Base-by-base conservation (phyloP, 2,797 vertebrate species). In the Etheostoma perlongum region DNA sequence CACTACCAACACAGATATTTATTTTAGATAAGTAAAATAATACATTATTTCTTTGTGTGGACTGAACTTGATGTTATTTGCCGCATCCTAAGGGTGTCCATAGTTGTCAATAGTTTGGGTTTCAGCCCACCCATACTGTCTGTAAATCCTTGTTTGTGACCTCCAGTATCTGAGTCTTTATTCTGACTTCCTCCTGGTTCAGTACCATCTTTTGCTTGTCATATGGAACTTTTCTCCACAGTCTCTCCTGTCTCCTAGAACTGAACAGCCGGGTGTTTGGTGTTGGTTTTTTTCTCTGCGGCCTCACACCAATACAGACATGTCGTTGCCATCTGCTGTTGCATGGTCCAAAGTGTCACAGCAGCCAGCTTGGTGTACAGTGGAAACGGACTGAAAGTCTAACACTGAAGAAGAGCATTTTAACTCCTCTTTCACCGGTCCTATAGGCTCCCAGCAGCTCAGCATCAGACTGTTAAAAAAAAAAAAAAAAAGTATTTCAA, bases 241-340 rank as follows among this genome's bases (percentile, higher is more conserved):
- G 47, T 76, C 30, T 54, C 49, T 54, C 54, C 71, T 67, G 48
- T 57, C 25, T 55, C 15, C 48, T 67, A 21, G 40, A 73, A 75
- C 57, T 54, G 21, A n/a, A 67, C 66, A 53, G 67, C 33, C 11
- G 25, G 15, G 47, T 83, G 61, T 69, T 71, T 49, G 3, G 30
- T 30, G 46, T 58, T 49, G 3, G 46, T 58, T 67, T 67, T 36
- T 15, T 54, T 53, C 44, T 70, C 76, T 76, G 68, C 11, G 44
- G 61, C 64, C 67, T 67, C 51, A 21, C 52, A 76, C 74, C 78
- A 55, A 11, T 30, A 76, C 72, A 77, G 65, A 84, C 74, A 79
- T 81, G 81, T 85, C 86, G 72, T 62, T 23, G 55, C 86, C 85
- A 84, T 83, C 79, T 86, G 83, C 71, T 72, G 74, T 83, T 53